Conservation (phyloP, 1,140 invertebrate genomes). For the Drosophila triauraria region DNA sequence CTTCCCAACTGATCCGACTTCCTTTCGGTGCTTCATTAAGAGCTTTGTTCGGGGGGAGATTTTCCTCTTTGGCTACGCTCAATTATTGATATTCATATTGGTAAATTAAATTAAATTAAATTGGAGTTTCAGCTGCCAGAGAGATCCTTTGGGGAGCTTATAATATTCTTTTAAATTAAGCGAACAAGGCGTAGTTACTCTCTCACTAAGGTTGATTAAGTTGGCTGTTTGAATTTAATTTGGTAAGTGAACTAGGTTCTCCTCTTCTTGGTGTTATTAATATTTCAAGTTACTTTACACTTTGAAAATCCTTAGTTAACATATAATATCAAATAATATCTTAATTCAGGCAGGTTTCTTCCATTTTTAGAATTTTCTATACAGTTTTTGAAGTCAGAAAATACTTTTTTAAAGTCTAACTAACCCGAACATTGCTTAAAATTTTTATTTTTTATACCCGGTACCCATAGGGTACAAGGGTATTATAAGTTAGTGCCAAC, state of each 20-base stretch:
- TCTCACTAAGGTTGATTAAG: slow-evolving; percentile 4
- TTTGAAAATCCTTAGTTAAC: background rate
- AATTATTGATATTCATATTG: slow-evolving; percentile 55
- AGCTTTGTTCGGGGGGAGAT: slow-evolving; percentile 20
- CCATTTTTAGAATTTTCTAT: background rate
- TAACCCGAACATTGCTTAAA: too few species aligned
- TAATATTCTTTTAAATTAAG: background rate
- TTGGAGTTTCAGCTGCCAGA: slow-evolving; percentile 5
- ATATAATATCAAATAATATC: too few species aligned
- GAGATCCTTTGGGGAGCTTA: background rate
- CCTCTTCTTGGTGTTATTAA: background rate
- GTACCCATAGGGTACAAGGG: too few species aligned
- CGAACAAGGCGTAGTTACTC: background rate
- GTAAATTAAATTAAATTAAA: slow-evolving; percentile 53
- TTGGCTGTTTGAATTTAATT: slow-evolving; percentile 5
- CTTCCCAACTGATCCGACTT: slow-evolving; percentile 9
- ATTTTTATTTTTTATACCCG: too few species aligned
- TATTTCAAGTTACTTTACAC: background rate
- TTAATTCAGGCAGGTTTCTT: too few species aligned
- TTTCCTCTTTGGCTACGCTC: slow-evolving; percentile 20
- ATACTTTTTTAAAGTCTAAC: too few species aligned
- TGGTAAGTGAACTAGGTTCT: background rate
- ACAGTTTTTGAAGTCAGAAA: background rate
- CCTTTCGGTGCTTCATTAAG: slow-evolving; percentile 34
- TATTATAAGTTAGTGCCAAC: too few species aligned